Percentiles rank a stretch among this genome's conserved stretches.
Evolutionary conservation across 2,888 invertebrate species (phyloP).

Genomic region (Phymatocera aterrima): DNA sequence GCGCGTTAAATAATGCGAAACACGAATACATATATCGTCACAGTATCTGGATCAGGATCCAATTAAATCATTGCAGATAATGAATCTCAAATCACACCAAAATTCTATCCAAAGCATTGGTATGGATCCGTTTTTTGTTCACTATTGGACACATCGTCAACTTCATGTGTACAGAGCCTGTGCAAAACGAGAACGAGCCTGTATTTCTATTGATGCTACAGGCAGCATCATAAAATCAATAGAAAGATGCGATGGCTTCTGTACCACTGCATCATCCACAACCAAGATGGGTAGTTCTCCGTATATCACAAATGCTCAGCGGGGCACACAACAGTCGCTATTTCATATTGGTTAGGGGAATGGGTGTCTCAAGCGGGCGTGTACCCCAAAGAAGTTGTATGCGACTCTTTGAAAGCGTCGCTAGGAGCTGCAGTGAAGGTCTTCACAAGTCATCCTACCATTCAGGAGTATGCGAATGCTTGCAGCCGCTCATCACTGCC

Average conservation of each 20-base stretch:
- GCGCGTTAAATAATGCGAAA: too few relatives aligned
- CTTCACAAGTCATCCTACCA: slow-evolving; percentile 49
- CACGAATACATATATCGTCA: neutral
- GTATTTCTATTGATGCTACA: slow-evolving; percentile 53
- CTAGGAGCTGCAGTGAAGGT: slow-evolving; percentile 51
- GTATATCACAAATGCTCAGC: slow-evolving; percentile 53
- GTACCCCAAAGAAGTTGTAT: slow-evolving; percentile 55
- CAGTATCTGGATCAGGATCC: slow-evolving; percentile 48
- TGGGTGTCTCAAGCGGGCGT: slow-evolving; percentile 53
- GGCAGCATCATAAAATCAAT: slow-evolving; percentile 50
- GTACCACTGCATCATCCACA: slow-evolving; percentile 44
- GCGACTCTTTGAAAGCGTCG: slow-evolving; percentile 53
- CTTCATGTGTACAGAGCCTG: slow-evolving; percentile 50
- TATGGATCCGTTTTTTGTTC: slow-evolving; percentile 50
- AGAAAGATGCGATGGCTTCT: slow-evolving; percentile 35
- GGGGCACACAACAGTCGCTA: slow-evolving; percentile 52
- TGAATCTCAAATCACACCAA: slow-evolving; percentile 25
- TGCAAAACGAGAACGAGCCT: slow-evolving; percentile 8
- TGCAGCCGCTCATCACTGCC: slow-evolving; percentile 4
- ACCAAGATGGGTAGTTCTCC: slow-evolving; percentile 51
- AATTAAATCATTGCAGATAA: slow-evolving; percentile 42
- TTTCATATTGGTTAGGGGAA: slow-evolving; percentile 53
- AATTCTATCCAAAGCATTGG: slow-evolving; percentile 50
- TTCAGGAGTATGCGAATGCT: slow-evolving; percentile 53
- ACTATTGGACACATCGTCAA: slow-evolving; percentile 52